Base-by-base conservation (phyloP, 2,113 vertebrate genomes). In the Ancistrus triradiatus region DNA sequence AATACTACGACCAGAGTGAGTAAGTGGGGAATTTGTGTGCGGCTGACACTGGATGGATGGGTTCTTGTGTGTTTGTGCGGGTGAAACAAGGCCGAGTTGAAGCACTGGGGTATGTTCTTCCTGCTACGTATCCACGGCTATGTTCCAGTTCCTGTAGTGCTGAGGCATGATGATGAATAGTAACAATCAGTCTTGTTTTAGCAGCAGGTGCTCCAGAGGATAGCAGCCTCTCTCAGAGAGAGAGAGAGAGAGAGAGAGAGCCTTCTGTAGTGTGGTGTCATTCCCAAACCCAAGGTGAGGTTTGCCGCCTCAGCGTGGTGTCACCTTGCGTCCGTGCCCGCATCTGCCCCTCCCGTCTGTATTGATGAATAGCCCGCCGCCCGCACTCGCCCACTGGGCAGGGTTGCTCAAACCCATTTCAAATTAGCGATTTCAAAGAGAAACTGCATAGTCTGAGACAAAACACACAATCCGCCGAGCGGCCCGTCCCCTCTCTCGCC, bases 181-280 rank as follows among this genome's bases (percentile, higher is more conserved):
- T 83, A 78, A 86, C 84, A 86, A 82, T 88, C 83, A 87, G 81
- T 68, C 80, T 81, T 78, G 78, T 82, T 86, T 86, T 84, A 78
- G 75, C 55, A 77, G 76, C 76, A 55, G 49, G 76, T 68, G 79
- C 83, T 86, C 84, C 63, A 75, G 86, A 87, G 84, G 83, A 88
- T 81, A 80, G 74, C 51, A 60, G 74, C 69, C 74, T 78, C 66
- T 77, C 72, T 63, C 63, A 40, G 33, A 63, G 73, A 71, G 60
- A 64, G 65, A 40, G 33, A 63, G 73, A 71, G 60, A 64, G 53
- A 6, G 15, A 58, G 71, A 65, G 66, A 74, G 42, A 43, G 17
- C 22, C 22, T 66, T 69, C 70, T 47, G 57, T 74, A 27, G 35
- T 58, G 72, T 37, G 15, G 21, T 22, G 2, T 42, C 57, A 40